phyloP scores from a whole-genome alignment of 2,888 invertebrate genomes.

The Erebia epiphron region DNA sequence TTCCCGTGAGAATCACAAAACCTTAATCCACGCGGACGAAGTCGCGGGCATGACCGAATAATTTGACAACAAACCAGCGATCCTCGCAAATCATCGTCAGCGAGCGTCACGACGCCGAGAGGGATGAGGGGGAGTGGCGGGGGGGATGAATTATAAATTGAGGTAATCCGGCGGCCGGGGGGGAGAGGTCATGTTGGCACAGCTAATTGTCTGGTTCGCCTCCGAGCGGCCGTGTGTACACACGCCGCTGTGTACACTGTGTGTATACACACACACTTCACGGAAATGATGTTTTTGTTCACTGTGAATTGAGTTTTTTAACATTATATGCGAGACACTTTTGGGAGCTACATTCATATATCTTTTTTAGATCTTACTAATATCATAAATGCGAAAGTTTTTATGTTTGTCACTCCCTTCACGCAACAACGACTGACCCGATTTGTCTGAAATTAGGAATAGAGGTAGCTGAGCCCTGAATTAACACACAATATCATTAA shows the following conservation, averaged over 20 bases:
- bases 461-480: no score
- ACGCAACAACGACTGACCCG: no score
- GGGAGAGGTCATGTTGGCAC: conserved; percentile 25
- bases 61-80: not conserved
- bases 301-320: not conserved
- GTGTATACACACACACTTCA: not conserved
- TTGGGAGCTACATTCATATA: not conserved
- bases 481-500: no score
- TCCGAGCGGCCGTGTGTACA: conserved; percentile 33
- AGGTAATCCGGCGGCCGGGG: conserved; percentile 14
- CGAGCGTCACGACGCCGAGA: not conserved
- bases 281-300: conserved; percentile 15
- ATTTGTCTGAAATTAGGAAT: no score
- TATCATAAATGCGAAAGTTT: no score
- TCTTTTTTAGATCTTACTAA: no score
- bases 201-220: conserved; percentile 28
- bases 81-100: conserved; percentile 9
- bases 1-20: no score
- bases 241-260: not conserved
- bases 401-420: no score
- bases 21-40: no score
- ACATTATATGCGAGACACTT: not conserved
- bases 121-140: not conserved
- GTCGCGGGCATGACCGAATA: not conserved
- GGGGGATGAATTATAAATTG: conserved; percentile 18